Evolutionary conservation across 53 echinoderm and acorn worm genomes (phyloP).

Genomic region (Astropecten irregularis): DNA sequence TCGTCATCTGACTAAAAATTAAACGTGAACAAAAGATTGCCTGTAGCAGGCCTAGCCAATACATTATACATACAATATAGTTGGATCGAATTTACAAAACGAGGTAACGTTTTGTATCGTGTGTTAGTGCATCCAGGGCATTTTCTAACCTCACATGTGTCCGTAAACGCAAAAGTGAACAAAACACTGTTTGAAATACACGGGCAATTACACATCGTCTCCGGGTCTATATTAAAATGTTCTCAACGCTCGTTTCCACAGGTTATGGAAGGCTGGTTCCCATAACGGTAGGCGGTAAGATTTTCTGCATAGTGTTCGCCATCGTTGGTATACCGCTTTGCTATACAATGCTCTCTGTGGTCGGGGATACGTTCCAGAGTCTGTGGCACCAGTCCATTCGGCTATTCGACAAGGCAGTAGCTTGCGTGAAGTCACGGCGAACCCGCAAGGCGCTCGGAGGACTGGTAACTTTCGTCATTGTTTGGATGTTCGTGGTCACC

Average conservation of each 20-base stretch:
- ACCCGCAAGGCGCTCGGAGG: conserved; percentile 6
- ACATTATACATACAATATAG: too few relatives aligned
- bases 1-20: too few relatives aligned
- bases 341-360: conserved; percentile 34
- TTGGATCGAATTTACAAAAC: too few relatives aligned
- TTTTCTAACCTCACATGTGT: too few relatives aligned
- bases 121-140: too few relatives aligned
- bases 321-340: conserved; percentile 50
- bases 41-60: too few relatives aligned
- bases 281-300: conserved; percentile 13
- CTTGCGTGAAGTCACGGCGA: background rate
- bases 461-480: conserved; percentile 6
- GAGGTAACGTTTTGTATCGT: too few relatives aligned
- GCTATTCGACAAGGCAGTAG: conserved; percentile 7
- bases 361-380: conserved; percentile 47
- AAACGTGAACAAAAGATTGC: too few relatives aligned
- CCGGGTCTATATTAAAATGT: too few relatives aligned
- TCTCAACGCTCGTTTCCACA: background rate
- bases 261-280: conserved; percentile 59
- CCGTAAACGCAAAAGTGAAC: too few relatives aligned
- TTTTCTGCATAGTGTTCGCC: conserved; percentile 54
- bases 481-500: conserved; percentile 16
- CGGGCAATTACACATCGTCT: too few relatives aligned
- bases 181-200: too few relatives aligned
- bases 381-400: conserved; percentile 12